These are phyloP conservation scores for Phainopepla nitens DNA, from an alignment of 2,113 vertebrate species.

Conservation along the genomic window DNA sequence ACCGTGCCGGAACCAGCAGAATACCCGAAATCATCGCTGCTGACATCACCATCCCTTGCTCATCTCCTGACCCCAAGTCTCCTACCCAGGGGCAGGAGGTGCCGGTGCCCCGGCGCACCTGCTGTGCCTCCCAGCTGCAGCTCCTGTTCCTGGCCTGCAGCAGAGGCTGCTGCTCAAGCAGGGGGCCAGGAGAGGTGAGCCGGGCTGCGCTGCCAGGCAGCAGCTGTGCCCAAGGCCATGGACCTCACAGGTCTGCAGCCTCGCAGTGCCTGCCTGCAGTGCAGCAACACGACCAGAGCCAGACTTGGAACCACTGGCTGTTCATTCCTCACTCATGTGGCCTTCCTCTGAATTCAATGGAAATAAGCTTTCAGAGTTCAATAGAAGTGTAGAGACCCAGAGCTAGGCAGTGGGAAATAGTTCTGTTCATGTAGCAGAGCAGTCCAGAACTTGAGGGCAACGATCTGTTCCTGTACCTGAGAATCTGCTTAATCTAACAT, in stretches of 20 bases:
- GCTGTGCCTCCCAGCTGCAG: accelerated
- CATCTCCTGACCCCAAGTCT: neutral
- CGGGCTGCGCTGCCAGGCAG: neutral
- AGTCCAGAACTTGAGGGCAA: neutral
- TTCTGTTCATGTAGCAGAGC: neutral
- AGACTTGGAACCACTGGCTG: neutral
- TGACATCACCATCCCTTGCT: neutral
- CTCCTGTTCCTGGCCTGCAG: accelerated
- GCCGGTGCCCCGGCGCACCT: accelerated
- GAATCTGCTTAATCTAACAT: neutral
- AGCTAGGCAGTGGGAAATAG: neutral
- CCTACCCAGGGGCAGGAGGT: too few species aligned
- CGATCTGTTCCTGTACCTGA: neutral
- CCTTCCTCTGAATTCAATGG: neutral
- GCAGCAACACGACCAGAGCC: accelerated
- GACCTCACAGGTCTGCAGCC: accelerated
- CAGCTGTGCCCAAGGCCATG: neutral
- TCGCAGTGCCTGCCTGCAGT: neutral
- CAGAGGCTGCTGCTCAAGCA: neutral
- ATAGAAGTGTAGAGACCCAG: neutral
- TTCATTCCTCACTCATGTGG: neutral
- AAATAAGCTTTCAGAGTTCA: neutral
- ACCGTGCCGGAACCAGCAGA: neutral
- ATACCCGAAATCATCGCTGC: neutral
- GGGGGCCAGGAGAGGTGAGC: neutral